Percentiles rank a stretch among this genome's conserved stretches.
Conservation (phyloP, 1,140 invertebrate genomes). For the Plutomurus gul region DNA sequence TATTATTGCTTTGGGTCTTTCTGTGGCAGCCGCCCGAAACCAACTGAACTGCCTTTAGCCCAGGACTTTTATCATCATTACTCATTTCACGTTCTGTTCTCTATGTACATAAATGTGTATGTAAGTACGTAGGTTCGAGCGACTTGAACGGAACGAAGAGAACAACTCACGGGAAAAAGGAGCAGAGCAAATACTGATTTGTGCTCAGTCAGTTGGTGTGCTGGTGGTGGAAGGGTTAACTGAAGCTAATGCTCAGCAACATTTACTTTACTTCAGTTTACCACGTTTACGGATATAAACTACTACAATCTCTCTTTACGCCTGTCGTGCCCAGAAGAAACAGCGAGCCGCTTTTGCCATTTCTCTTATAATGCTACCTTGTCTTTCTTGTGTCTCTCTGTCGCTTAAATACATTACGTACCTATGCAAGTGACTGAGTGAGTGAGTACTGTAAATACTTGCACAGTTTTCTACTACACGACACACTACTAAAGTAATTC, state of each 20-base stretch:
- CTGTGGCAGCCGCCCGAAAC: conserved; percentile 25
- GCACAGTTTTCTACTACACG: too few relatives aligned
- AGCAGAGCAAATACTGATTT: not conserved
- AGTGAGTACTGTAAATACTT: too few relatives aligned
- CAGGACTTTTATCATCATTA: conserved; percentile 11
- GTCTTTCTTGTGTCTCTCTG: not conserved
- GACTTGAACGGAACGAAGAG: not conserved
- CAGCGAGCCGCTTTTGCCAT: conserved; percentile 2
- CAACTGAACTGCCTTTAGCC: conserved; percentile 11
- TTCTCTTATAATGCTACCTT: not conserved
- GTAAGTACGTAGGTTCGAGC: too few relatives aligned
- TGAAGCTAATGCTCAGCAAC: not conserved
- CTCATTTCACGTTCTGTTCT: not conserved
- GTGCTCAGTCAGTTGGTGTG: not conserved
- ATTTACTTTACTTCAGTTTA: not conserved
- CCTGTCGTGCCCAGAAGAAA: conserved; percentile 13
- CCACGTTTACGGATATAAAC: conserved; percentile 20
- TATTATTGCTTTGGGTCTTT: conserved; percentile 7
- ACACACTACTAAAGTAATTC: too few relatives aligned
- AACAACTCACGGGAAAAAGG: not conserved
- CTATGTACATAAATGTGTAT: too few relatives aligned
- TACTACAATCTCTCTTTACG: conserved; percentile 14
- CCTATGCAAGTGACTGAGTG: too few relatives aligned
- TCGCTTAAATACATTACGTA: too few relatives aligned
- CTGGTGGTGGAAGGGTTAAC: too few relatives aligned